Evolutionary conservation across 2,113 vertebrate genomes (phyloP).

Genomic region (Mesocricetus auratus): DNA sequence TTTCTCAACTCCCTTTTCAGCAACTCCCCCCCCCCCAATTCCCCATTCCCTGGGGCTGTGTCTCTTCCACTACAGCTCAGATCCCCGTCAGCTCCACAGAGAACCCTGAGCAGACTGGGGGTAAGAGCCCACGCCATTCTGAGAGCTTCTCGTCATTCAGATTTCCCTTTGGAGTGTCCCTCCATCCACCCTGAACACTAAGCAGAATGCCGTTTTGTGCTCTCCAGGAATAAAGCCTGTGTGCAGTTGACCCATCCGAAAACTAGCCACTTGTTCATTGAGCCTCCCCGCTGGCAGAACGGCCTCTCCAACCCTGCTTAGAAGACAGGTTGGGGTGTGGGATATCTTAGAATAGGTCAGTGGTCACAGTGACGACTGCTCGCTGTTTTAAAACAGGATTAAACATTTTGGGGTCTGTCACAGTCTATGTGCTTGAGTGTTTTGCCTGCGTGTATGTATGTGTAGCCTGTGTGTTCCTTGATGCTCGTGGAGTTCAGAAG

Average conservation of each 20-base stretch:
- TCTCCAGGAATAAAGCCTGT: neutral
- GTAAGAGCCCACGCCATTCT: neutral
- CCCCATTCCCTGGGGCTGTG: neutral
- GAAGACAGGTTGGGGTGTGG: neutral
- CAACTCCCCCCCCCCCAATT: neutral
- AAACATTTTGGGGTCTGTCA: neutral
- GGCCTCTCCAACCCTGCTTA: neutral
- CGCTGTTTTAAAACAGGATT: neutral
- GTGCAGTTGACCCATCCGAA: neutral
- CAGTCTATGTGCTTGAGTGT: neutral
- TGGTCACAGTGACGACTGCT: neutral
- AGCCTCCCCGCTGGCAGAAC: neutral
- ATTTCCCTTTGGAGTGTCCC: conserved; percentile 6
- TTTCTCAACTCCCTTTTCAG: neutral
- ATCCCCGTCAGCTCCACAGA: rapidly evolving
- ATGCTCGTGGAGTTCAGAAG: neutral
- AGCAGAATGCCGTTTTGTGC: neutral
- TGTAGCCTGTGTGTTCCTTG: neutral
- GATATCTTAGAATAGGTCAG: neutral
- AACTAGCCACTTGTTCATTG: neutral
- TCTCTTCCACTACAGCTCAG: neutral
- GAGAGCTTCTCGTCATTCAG: neutral
- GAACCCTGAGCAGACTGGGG: neutral
- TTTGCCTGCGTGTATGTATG: neutral
- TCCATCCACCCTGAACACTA: neutral